Conservation (phyloP, 1,140 invertebrate species). For the Nephila pilipes region DNA sequence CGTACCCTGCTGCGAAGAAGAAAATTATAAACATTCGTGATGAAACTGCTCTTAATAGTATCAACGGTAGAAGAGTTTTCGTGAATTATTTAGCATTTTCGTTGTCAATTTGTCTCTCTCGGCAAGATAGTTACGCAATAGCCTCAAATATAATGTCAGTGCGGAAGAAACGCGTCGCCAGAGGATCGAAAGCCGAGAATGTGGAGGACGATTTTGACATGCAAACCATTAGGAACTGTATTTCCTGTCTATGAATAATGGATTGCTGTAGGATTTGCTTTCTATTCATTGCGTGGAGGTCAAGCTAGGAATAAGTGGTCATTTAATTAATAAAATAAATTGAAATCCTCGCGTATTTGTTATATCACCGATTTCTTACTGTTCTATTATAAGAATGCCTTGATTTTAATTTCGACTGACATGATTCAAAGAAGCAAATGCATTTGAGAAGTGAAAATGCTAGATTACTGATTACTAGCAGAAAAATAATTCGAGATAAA, state of each 20-base stretch:
- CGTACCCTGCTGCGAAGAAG: not conserved
- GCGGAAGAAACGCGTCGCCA: not conserved
- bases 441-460: too few relatives aligned
- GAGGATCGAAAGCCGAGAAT: not conserved
- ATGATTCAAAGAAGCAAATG: too few relatives aligned
- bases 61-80: not conserved
- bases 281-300: not conserved
- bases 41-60: not conserved
- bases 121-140: not conserved
- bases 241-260: conserved; percentile 11
- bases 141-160: not conserved
- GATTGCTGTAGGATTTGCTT: not conserved
- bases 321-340: not conserved
- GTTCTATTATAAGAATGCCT: not conserved
- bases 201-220: not conserved
- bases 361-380: not conserved
- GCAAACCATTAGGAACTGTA: not conserved
- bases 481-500: too few relatives aligned
- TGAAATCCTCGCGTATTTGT: not conserved
- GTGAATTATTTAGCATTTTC: not conserved
- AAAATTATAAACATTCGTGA: too few relatives aligned
- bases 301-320: not conserved
- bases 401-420: too few relatives aligned
- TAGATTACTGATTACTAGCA: too few relatives aligned
- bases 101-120: not conserved